Evolutionary conservation across 2,888 invertebrate genomes (phyloP).

Genomic region (Pseudoips prasinana): DNA sequence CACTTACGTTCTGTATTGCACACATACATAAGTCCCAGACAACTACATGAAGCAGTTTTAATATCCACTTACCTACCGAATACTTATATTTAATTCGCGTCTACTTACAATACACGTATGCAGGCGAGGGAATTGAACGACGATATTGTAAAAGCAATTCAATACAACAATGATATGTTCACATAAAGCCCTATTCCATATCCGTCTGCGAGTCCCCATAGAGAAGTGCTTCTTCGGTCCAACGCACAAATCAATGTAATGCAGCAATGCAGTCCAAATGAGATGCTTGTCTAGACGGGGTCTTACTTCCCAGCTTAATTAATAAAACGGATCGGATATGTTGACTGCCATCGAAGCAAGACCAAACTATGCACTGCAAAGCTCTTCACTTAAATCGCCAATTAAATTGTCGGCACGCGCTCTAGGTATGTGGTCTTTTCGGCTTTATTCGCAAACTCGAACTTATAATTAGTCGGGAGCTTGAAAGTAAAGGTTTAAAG

Average conservation of each 20-base stretch:
- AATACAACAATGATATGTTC: slow-evolving; percentile 26
- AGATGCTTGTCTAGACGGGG: slow-evolving; percentile 47
- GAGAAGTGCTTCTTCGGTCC: slow-evolving; percentile 30
- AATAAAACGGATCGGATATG: slow-evolving; percentile 37
- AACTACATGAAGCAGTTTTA: too few species aligned
- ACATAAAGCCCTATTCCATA: slow-evolving; percentile 15
- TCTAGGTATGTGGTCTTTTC: slow-evolving; percentile 4
- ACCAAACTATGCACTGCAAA: slow-evolving; percentile 6
- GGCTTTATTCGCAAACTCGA: too few species aligned
- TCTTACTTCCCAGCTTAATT: slow-evolving; percentile 38
- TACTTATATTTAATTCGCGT: too few species aligned
- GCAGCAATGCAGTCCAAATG: slow-evolving; percentile 46
- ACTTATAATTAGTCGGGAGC: too few species aligned
- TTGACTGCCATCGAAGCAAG: slow-evolving; percentile 14
- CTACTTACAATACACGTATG: too few species aligned
- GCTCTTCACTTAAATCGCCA: slow-evolving; percentile 20
- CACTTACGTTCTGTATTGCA: too few species aligned
- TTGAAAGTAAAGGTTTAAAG: too few species aligned
- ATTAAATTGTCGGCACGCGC: slow-evolving; percentile 18
- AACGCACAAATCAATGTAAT: slow-evolving; percentile 60
- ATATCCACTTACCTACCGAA: too few species aligned
- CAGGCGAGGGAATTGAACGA: slow-evolving; percentile 24
- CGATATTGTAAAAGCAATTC: slow-evolving; percentile 31
- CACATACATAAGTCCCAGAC: too few species aligned
- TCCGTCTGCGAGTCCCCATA: slow-evolving; percentile 6